phyloP scores from a whole-genome alignment of 2,113 vertebrate genomes.

The Poeciliopsis turrubarensis region DNA sequence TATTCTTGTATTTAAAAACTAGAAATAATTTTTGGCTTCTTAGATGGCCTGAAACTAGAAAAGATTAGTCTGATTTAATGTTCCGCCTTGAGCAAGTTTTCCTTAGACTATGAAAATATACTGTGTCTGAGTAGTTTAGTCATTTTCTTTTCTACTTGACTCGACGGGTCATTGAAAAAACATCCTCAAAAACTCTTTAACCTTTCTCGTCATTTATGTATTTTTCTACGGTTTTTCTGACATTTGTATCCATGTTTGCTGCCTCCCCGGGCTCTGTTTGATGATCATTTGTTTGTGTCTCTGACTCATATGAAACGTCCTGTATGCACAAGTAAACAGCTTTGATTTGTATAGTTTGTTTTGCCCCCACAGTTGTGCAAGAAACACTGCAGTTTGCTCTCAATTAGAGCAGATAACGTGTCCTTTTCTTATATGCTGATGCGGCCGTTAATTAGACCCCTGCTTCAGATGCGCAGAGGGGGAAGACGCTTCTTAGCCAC shows the following conservation, averaged over 20 bases:
- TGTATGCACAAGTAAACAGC: conserved; percentile 1
- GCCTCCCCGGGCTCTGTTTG: not conserved
- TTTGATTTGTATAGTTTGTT: conserved; percentile 9
- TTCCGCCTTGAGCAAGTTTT: not conserved
- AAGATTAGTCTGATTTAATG: not conserved
- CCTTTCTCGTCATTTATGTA: not conserved
- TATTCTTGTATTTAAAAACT: not conserved
- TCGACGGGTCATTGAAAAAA: no score
- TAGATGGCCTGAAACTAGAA: not conserved
- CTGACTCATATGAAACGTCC: conserved; percentile 10
- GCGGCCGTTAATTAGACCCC: conserved; percentile 49
- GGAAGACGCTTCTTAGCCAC: conserved; percentile 32
- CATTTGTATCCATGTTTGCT: not conserved
- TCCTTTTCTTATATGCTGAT: conserved; percentile 1
- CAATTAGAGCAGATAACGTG: conserved; percentile 29
- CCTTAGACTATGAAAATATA: not conserved
- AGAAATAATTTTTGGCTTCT: not conserved
- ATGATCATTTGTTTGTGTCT: conserved; percentile 10
- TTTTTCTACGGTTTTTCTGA: not conserved
- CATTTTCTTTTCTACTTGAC: not conserved
- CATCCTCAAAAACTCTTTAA: not conserved
- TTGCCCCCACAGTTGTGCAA: not conserved
- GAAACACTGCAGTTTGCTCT: conserved; percentile 1
- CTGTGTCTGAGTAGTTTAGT: not conserved
- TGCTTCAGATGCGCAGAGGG: conserved; percentile 28